Conservation (phyloP, 2,888 invertebrate species). For the Itoplectis maculator region DNA sequence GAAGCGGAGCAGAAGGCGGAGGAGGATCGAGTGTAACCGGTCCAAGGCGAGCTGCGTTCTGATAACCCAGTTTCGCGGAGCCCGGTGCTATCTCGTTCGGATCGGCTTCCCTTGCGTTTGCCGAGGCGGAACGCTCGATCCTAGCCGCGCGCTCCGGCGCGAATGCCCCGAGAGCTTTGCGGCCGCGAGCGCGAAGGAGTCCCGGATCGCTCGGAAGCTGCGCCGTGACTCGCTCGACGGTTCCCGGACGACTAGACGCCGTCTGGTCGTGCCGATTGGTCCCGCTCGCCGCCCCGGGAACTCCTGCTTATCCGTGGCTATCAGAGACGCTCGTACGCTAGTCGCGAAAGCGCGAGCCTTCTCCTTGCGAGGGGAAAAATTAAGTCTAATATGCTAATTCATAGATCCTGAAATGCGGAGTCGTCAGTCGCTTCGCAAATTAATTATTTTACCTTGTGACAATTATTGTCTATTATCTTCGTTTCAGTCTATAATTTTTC, state of each 20-base stretch:
- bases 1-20: conserved; percentile 67
- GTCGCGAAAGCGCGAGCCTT: background rate
- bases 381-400: conserved; percentile 15
- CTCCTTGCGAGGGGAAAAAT: background rate
- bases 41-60: conserved; percentile 82
- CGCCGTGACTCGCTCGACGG: conserved; percentile 8
- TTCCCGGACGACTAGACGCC: conserved; percentile 44
- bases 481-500: too few species aligned
- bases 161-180: conserved; percentile 18
- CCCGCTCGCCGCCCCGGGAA: conserved; percentile 13
- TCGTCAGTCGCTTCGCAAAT: background rate
- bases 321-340: background rate
- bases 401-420: conserved; percentile 6
- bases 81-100: conserved; percentile 78
- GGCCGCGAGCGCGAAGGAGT: conserved; percentile 37
- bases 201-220: conserved; percentile 24
- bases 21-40: conserved; percentile 78
- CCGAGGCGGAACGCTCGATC: conserved; percentile 73
- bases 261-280: conserved; percentile 44
- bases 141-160: conserved; percentile 69
- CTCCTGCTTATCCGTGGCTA: conserved; percentile 16
- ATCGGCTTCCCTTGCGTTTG: conserved; percentile 76
- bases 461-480: too few species aligned
- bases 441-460: too few species aligned
- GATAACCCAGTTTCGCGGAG: conserved; percentile 81